Base-by-base conservation (phyloP, 1,140 invertebrate genomes). In the Micrasema longulum region DNA sequence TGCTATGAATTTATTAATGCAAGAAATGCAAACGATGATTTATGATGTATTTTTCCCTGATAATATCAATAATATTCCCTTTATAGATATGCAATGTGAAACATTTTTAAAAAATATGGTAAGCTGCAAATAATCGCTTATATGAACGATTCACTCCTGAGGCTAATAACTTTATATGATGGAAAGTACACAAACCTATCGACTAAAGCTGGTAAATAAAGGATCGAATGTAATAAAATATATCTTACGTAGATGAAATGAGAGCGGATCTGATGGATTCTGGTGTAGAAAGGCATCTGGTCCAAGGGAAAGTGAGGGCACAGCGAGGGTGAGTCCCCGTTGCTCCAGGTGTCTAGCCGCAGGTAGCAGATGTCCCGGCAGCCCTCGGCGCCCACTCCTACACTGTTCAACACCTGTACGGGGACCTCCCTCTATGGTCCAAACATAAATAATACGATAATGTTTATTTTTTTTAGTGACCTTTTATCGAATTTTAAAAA, bases 241-340 rank as follows among this genome's bases (percentile, higher is more conserved):
- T 16, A 22, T 89, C 90, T 88, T 80, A 95, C 93, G 83, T 95
- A 92, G 73, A 95, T 88, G 85, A 96, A 96, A 78, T 94, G 93
- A 1, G 92, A 93, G 69, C 92, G 89, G 10, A 95, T 83, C 77
- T 93, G 88, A 86, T 96, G 92, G 48, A 95, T 83, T 74, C 93
- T 90, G 1, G 93, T 91, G 77, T 88, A 91, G 60, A 94, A 84
- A 18, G 93, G 92, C n/a, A 93, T 79, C 47, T 90, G 82, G 9
- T 82, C 80, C 9, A 93, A 80, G 78, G 90, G 86, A 72, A 94
- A 89, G 75, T 86, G 79, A 2, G 88, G 80, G 79, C 89, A 88
- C 26, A 7, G 26, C 26, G 7, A n/a, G 66, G 87, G 81, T 1
- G 55, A 23, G 14, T 78, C 82, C 47, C 85, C 84, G 43, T 83